phyloP scores from a whole-genome alignment of 2,797 vertebrate genomes.

The Xyrichtys novacula region DNA sequence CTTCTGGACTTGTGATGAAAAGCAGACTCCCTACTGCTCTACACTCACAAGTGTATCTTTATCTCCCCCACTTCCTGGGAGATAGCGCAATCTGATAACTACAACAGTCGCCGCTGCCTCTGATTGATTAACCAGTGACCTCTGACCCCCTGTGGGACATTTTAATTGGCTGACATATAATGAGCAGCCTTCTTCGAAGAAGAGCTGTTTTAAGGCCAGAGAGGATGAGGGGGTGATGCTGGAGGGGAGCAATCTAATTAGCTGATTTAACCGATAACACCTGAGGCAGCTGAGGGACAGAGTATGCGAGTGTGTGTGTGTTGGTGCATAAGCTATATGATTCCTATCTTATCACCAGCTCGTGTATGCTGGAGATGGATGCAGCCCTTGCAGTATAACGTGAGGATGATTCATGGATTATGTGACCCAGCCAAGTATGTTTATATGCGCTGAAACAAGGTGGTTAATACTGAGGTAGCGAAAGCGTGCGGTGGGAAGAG shows the following conservation, averaged over 20 bases:
- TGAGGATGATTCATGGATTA: slow-evolving; percentile 49
- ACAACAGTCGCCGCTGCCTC: slow-evolving; percentile 65
- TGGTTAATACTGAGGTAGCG: slow-evolving; percentile 26
- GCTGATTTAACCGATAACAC: slow-evolving; percentile 80
- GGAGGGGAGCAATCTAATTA: slow-evolving; percentile 78
- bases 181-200: slow-evolving; percentile 67
- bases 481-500: slow-evolving; percentile 16
- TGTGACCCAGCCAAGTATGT: slow-evolving; percentile 39
- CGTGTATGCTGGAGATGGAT: slow-evolving; percentile 42
- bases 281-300: slow-evolving; percentile 45
- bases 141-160: slow-evolving; percentile 70
- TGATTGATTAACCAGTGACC: slow-evolving; percentile 85
- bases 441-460: slow-evolving; percentile 49
- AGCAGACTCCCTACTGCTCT: slow-evolving; percentile 43
- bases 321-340: slow-evolving; percentile 14
- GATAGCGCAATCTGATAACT: slow-evolving; percentile 73
- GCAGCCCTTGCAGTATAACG: slow-evolving; percentile 34
- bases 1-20: slow-evolving; percentile 13
- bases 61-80: slow-evolving; percentile 68
- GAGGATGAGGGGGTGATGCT: slow-evolving; percentile 48
- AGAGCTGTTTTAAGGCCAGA: slow-evolving; percentile 63
- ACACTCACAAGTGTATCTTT: slow-evolving; percentile 59
- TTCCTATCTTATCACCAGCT: slow-evolving; percentile 46
- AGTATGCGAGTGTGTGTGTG: not conserved
- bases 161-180: slow-evolving; percentile 80